phyloP scores from a whole-genome alignment of 2,888 invertebrate genomes.

The Hipparchia semele region DNA sequence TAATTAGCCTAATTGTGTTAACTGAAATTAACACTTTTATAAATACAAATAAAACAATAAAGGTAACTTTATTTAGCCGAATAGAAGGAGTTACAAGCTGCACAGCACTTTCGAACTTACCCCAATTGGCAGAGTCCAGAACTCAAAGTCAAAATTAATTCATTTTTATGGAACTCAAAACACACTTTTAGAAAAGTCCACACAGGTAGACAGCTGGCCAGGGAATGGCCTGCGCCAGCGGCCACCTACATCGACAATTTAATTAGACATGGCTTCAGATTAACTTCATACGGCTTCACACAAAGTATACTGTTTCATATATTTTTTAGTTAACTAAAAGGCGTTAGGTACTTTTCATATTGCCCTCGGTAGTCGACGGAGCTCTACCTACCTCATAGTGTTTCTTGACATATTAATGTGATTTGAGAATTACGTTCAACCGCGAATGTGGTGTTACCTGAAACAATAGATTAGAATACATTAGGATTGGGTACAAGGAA shows the following conservation, averaged over 20 bases:
- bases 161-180: slow-evolving; percentile 40
- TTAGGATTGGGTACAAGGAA: slow-evolving; percentile 37
- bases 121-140: slow-evolving; percentile 5
- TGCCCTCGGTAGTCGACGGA: background rate
- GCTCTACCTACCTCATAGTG: background rate
- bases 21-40: slow-evolving; percentile 9
- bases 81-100: background rate
- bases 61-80: background rate
- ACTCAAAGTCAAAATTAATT: slow-evolving; percentile 36
- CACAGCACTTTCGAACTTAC: slow-evolving; percentile 6
- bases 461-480: slow-evolving; percentile 70
- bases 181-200: slow-evolving; percentile 53
- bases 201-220: slow-evolving; percentile 55
- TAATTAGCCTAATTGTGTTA: slow-evolving; percentile 38
- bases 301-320: slow-evolving; percentile 74
- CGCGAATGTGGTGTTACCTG: slow-evolving; percentile 60
- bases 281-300: slow-evolving; percentile 75
- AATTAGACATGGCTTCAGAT: slow-evolving; percentile 83
- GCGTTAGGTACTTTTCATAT: slow-evolving; percentile 11
- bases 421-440: background rate
- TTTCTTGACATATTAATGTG: background rate
- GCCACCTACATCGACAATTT: slow-evolving; percentile 73
- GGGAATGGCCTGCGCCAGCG: slow-evolving; percentile 64
- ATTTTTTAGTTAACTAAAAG: slow-evolving; percentile 50
- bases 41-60: background rate